A percentile compares a stretch with the other conserved stretches of the same genome.
Evolutionary conservation across 2,888 invertebrate genomes (phyloP).

Genomic region (Malthinus seriepunctatus): DNA sequence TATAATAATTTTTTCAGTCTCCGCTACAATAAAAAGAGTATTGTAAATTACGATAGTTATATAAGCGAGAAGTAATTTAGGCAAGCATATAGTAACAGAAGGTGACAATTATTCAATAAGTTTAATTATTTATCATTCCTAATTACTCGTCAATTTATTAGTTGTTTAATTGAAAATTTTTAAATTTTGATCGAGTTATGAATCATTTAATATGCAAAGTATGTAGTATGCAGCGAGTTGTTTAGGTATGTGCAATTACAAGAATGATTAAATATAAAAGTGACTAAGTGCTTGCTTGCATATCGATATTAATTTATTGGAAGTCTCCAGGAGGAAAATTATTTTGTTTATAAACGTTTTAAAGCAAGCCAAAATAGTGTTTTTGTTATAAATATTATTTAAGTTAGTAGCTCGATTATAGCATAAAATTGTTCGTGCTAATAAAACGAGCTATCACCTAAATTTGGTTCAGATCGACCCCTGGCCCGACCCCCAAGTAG

Average conservation of each 20-base stretch:
- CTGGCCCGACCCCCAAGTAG: slow-evolving; percentile 65
- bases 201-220: background rate
- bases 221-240: no score
- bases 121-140: no score
- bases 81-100: background rate
- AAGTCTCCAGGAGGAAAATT: no score
- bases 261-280: background rate
- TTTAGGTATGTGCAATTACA: background rate
- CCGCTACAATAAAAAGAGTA: slow-evolving; percentile 61
- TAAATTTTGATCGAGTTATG: background rate
- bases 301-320: no score
- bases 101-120: no score
- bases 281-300: background rate
- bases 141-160: no score
- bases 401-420: slow-evolving; percentile 33
- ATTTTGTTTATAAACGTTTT: background rate
- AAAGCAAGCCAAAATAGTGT: slow-evolving; percentile 9
- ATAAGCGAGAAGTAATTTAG: background rate
- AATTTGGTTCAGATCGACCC: slow-evolving; percentile 88
- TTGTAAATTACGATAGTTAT: background rate
- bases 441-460: slow-evolving; percentile 67
- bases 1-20: slow-evolving; percentile 62
- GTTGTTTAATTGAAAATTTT: no score
- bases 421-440: slow-evolving; percentile 30
- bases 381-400: background rate